These are phyloP conservation scores for Chloromyia formosa DNA, from an alignment of 2,888 invertebrate genomes.

Conservation along the genomic window DNA sequence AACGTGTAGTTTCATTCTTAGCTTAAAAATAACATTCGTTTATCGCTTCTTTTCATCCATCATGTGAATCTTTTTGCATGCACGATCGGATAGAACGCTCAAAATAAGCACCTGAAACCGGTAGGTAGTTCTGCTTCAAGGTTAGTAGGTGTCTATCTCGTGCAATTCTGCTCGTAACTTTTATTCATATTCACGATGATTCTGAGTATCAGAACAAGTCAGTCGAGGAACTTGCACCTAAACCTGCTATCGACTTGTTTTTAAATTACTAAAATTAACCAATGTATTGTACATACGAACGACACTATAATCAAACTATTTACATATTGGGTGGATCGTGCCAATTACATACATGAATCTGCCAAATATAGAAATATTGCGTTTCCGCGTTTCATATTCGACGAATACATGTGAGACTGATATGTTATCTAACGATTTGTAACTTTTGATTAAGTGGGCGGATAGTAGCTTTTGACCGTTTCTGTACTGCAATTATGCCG, in stretches of 20 bases:
- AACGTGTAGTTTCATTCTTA: too few species aligned
- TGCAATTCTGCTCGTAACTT: background rate
- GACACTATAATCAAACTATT: background rate
- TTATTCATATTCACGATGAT: constrained; percentile 9
- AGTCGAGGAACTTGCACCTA: background rate
- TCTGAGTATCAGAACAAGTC: background rate
- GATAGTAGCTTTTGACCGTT: background rate
- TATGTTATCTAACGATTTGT: too few species aligned
- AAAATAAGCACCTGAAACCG: background rate
- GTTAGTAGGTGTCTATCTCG: background rate
- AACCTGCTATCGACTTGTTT: background rate
- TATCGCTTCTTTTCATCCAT: too few species aligned
- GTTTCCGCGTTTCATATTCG: background rate
- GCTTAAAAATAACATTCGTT: too few species aligned
- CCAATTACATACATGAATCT: constrained; percentile 28
- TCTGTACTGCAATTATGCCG: too few species aligned
- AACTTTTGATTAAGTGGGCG: background rate
- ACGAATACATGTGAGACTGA: too few species aligned
- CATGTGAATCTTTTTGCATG: too few species aligned
- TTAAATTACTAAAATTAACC: background rate
- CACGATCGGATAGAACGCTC: too few species aligned
- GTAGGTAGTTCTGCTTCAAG: constrained; percentile 7
- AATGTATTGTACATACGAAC: background rate
- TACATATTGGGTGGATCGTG: background rate
- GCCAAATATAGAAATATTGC: background rate